Conservation (phyloP, 1,140 invertebrate genomes). For the Probaryconus sp. region DNA sequence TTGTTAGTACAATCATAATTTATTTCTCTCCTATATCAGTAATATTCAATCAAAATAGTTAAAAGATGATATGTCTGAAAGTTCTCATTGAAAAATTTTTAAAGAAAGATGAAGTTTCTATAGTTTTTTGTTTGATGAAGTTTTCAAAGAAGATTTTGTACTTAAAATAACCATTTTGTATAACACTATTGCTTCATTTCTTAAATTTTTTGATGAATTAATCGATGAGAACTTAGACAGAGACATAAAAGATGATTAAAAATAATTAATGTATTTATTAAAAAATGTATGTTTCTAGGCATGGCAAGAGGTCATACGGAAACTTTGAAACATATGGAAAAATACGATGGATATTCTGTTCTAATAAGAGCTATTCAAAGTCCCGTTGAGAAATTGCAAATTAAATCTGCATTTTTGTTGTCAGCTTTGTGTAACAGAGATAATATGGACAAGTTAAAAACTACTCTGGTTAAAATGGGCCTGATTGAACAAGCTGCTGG, state of each 20-base stretch:
- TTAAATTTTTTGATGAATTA: too few species aligned
- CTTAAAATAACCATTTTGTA: too few species aligned
- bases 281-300: conserved; percentile 78
- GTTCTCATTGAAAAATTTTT: too few species aligned
- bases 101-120: conserved; percentile 11
- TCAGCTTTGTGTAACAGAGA: conserved; percentile 80
- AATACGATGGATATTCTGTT: conserved; percentile 81
- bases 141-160: too few species aligned
- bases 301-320: conserved; percentile 81
- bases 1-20: conserved; percentile 78
- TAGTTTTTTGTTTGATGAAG: too few species aligned
- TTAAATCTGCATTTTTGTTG: conserved; percentile 85
- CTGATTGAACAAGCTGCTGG: conserved; percentile 80
- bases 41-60: too few species aligned
- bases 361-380: conserved; percentile 81
- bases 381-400: conserved; percentile 81
- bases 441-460: conserved; percentile 79
- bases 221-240: too few species aligned
- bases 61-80: too few species aligned
- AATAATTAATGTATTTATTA: background rate
- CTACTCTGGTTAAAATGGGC: conserved; percentile 79
- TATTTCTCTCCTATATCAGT: too few species aligned
- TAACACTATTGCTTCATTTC: too few species aligned
- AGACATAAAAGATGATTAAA: too few species aligned
- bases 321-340: conserved; percentile 80